A percentile compares a stretch with the other conserved stretches of the same genome.
phyloP scores from a whole-genome alignment of 2,888 invertebrate species.

The Hemicrepidius hirtus region DNA sequence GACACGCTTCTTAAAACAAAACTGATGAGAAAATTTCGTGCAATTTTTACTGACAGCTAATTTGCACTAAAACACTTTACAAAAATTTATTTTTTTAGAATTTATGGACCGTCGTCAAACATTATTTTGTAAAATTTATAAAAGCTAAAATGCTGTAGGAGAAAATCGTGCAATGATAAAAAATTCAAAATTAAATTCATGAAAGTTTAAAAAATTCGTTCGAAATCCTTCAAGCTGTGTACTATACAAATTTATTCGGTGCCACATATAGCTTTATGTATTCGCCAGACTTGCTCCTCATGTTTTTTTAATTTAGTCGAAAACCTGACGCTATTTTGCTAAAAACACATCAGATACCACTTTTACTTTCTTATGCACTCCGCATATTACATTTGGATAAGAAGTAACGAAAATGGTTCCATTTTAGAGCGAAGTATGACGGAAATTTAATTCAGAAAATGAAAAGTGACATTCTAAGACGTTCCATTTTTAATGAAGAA shows the following conservation, averaged over 20 bases:
- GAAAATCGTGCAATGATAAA: slow-evolving; percentile 2
- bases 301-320: no score
- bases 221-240: slow-evolving; percentile 8
- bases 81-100: slow-evolving; percentile 3
- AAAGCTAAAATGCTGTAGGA: not conserved
- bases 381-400: no score
- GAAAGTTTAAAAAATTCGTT: slow-evolving; percentile 13
- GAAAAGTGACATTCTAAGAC: slow-evolving; percentile 23
- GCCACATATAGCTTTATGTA: no score
- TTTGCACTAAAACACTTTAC: slow-evolving; percentile 11
- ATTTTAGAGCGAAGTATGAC: not conserved
- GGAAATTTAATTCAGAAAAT: slow-evolving; percentile 8
- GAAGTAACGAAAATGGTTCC: not conserved
- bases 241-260: not conserved
- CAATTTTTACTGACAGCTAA: slow-evolving; percentile 6
- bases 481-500: slow-evolving; percentile 25
- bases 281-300: no score
- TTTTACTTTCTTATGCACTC: no score
- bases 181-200: slow-evolving; percentile 18
- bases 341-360: no score
- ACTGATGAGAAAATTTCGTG: slow-evolving; percentile 11
- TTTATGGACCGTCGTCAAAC: slow-evolving; percentile 6
- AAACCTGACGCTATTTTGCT: no score
- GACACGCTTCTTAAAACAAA: not conserved
- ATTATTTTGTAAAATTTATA: slow-evolving; percentile 12